Evolutionary conservation across 2,797 vertebrate genomes (phyloP).

Genomic region (Distichodus sexfasciatus): DNA sequence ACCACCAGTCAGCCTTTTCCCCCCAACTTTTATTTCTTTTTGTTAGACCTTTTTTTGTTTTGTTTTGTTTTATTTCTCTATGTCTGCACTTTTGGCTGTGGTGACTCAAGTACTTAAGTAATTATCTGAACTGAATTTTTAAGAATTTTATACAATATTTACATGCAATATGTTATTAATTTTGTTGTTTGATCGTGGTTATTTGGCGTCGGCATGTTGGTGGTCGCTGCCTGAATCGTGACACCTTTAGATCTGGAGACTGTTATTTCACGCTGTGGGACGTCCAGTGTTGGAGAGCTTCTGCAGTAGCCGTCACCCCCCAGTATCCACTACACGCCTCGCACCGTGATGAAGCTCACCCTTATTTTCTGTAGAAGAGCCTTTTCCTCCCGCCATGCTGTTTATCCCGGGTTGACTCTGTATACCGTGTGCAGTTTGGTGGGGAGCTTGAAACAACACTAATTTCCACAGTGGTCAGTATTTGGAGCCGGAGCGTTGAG

Average conservation of each 20-base stretch:
- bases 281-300: slow-evolving; percentile 12
- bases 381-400: slow-evolving; percentile 21
- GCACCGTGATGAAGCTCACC: too few relatives aligned
- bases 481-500: too few relatives aligned
- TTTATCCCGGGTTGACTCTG: too few relatives aligned
- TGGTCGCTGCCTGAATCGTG: slow-evolving; percentile 53
- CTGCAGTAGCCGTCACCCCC: too few relatives aligned
- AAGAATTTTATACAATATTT: slow-evolving; percentile 86
- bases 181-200: slow-evolving; percentile 65
- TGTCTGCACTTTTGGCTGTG: slow-evolving; percentile 86
- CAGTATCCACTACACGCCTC: slow-evolving; percentile 40
- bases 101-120: slow-evolving; percentile 84
- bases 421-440: too few relatives aligned
- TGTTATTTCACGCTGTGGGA: slow-evolving; percentile 54
- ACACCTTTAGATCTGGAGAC: slow-evolving; percentile 53
- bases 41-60: slow-evolving; percentile 16
- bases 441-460: too few relatives aligned
- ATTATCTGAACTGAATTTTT: slow-evolving; percentile 83
- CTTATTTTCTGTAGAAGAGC: too few relatives aligned
- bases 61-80: slow-evolving; percentile 76
- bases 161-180: slow-evolving; percentile 80
- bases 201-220: slow-evolving; percentile 47
- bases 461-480: too few relatives aligned
- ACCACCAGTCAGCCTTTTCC: slow-evolving; percentile 56
- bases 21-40: neutral